These are phyloP conservation scores for Sebastes variabilis DNA, from an alignment of 2,797 vertebrate genomes.

Conservation along the genomic window DNA sequence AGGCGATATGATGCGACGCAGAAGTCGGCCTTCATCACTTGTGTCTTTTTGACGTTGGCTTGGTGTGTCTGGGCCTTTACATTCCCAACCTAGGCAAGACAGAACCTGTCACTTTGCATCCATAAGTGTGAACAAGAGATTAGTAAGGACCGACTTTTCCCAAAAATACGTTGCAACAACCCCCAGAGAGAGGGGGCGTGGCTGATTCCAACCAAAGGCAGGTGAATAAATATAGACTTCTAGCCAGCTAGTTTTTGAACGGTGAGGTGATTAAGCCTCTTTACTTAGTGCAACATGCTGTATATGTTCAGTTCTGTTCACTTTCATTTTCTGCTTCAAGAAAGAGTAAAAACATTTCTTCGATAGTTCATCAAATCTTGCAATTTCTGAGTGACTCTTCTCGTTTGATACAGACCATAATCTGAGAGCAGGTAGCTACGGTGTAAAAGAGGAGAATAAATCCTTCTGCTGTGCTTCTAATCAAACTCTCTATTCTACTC, in stretches of 20 bases:
- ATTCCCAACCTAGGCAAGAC: neutral
- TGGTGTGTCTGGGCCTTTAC: neutral
- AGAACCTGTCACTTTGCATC: neutral
- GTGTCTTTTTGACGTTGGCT: too few species aligned
- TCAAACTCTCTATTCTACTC: constrained; percentile 54
- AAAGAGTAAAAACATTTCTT: neutral
- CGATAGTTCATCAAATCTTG: neutral
- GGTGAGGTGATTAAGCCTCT: neutral
- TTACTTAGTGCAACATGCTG: neutral
- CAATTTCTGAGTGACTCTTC: neutral
- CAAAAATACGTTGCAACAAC: neutral
- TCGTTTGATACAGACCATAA: neutral
- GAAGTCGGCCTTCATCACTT: too few species aligned
- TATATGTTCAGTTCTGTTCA: neutral
- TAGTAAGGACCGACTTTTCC: neutral
- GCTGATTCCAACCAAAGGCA: neutral
- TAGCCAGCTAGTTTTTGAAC: neutral
- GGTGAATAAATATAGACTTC: neutral
- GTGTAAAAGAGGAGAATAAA: constrained; percentile 12
- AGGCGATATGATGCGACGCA: too few species aligned
- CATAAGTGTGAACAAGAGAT: neutral
- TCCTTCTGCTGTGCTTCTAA: constrained; percentile 35
- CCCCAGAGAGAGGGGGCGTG: neutral
- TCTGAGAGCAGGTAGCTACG: neutral
- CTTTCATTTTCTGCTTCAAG: neutral